A percentile compares a stretch with the other conserved stretches of the same genome.
These are phyloP conservation scores for Electrophaes corylata DNA, from an alignment of 2,888 invertebrate species.

Conservation along the genomic window DNA sequence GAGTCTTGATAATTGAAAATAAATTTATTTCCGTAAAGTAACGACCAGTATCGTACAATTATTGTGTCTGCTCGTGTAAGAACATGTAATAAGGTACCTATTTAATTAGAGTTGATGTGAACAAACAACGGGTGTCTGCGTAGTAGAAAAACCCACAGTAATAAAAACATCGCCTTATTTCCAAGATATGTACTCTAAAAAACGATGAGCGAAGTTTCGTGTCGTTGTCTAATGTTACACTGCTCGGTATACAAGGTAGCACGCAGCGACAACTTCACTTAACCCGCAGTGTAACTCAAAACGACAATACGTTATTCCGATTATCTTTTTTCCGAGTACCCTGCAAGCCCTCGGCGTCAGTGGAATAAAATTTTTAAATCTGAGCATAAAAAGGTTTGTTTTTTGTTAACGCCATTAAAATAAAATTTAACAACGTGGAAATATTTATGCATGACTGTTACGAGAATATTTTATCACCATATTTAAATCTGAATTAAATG, in stretches of 20 bases:
- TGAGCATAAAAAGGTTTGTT: slow-evolving; percentile 69
- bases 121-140: slow-evolving; percentile 76
- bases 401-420: slow-evolving; percentile 71
- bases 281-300: too few relatives aligned
- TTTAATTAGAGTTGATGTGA: slow-evolving; percentile 73
- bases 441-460: slow-evolving; percentile 58
- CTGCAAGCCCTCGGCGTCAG: slow-evolving; percentile 51
- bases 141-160: slow-evolving; percentile 75
- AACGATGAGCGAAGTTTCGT: too few relatives aligned
- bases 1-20: not conserved
- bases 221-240: not conserved
- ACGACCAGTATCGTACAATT: too few relatives aligned
- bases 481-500: slow-evolving; percentile 27
- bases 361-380: slow-evolving; percentile 73
- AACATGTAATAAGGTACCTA: slow-evolving; percentile 49
- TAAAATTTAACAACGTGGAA: slow-evolving; percentile 62
- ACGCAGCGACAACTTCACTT: too few relatives aligned
- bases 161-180: slow-evolving; percentile 80
- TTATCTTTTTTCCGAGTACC: not conserved
- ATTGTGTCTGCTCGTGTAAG: not conserved
- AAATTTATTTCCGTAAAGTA: not conserved
- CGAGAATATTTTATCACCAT: slow-evolving; percentile 44
- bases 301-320: not conserved
- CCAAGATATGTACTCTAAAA: slow-evolving; percentile 47
- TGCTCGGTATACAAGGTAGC: too few relatives aligned